phyloP scores from a whole-genome alignment of 2,888 invertebrate genomes.

The Orchesellides sinensis region DNA sequence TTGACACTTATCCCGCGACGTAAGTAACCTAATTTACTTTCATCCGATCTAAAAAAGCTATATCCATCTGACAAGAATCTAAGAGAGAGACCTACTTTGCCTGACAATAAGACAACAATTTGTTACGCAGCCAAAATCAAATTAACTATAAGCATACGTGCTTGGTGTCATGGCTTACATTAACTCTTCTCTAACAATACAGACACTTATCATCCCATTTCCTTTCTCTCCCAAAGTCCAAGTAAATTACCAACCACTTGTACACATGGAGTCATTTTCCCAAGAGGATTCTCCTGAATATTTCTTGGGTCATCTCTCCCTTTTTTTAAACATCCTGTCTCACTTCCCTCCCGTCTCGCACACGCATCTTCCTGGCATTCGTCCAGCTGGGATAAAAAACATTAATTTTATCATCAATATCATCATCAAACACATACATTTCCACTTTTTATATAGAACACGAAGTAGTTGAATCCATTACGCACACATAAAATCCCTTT shows the following conservation, averaged over 20 bases:
- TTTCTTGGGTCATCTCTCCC: slow-evolving; percentile 8
- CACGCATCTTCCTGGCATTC: slow-evolving; percentile 32
- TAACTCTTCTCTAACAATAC: neutral
- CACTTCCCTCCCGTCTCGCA: neutral
- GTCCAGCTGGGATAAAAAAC: slow-evolving; percentile 61
- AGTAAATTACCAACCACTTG: slow-evolving; percentile 3
- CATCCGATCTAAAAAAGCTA: neutral
- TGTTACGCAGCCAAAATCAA: neutral
- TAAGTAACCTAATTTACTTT: slow-evolving; percentile 18
- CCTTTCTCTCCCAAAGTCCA: neutral
- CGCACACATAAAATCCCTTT: too few relatives aligned
- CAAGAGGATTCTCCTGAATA: slow-evolving; percentile 15
- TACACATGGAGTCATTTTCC: neutral
- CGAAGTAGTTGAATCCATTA: too few relatives aligned
- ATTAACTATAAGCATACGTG: neutral
- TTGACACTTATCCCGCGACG: neutral
- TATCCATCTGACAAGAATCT: too few relatives aligned
- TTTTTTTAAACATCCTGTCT: slow-evolving; percentile 10
- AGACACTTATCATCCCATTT: too few relatives aligned
- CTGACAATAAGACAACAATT: slow-evolving; percentile 3
- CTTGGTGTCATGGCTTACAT: neutral
- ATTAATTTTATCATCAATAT: slow-evolving; percentile 3
- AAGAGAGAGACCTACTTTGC: slow-evolving; percentile 1
- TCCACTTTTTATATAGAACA: too few relatives aligned
- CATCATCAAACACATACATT: too few relatives aligned